phyloP scores from a whole-genome alignment of 2,113 vertebrate genomes.

The Aleadryas rufinucha region DNA sequence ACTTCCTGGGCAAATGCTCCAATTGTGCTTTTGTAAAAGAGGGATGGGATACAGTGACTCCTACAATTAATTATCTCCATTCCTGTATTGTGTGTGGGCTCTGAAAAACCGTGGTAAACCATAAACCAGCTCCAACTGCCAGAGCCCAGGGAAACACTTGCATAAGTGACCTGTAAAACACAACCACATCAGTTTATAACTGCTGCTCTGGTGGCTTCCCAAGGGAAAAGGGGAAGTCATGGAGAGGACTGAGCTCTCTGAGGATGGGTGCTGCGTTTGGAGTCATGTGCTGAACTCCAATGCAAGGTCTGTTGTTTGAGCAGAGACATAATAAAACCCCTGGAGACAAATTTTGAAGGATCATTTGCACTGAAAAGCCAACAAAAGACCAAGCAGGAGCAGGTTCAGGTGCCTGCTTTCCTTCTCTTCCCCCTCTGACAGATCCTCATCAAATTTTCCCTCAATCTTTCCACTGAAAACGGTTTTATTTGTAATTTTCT shows the following conservation, averaged over 20 bases:
- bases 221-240: neutral
- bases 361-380: neutral
- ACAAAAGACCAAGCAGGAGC: neutral
- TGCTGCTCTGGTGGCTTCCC: neutral
- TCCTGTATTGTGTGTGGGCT: neutral
- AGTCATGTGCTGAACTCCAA: neutral
- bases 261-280: neutral
- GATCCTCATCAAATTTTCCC: neutral
- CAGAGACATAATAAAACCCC: neutral
- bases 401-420: neutral
- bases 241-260: neutral
- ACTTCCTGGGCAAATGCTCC: neutral
- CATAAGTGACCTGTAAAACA: neutral
- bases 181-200: neutral
- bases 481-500: neutral
- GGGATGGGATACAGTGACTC: neutral
- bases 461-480: neutral
- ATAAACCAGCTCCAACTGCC: neutral
- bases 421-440: neutral
- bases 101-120: neutral
- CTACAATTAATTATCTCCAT: neutral
- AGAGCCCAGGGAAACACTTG: neutral
- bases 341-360: neutral
- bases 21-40: neutral
- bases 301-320: neutral